A percentile compares a stretch with the other conserved stretches of the same genome.
These are phyloP conservation scores for Thamnaconus septentrionalis DNA, from an alignment of 2,113 vertebrate species.

Conservation along the genomic window DNA sequence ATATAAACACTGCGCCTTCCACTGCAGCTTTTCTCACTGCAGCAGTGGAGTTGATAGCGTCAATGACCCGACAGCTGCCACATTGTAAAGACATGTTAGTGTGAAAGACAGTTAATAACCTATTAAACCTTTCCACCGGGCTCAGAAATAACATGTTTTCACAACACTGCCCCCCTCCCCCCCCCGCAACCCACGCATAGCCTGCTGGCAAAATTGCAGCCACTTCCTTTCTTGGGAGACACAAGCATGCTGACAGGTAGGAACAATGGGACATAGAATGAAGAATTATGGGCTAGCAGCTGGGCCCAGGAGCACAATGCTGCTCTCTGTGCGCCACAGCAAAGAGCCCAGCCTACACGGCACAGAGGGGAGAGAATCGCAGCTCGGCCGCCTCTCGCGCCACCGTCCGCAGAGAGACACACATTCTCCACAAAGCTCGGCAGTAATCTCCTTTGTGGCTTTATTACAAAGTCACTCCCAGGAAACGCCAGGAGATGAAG, in stretches of 20 bases:
- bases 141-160: slow-evolving; percentile 66
- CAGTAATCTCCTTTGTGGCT: slow-evolving; percentile 65
- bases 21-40: not conserved
- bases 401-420: slow-evolving; percentile 47
- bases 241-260: slow-evolving; percentile 80
- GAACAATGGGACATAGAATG: slow-evolving; percentile 82
- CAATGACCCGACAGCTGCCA: slow-evolving; percentile 1
- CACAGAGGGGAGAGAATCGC: slow-evolving; percentile 44
- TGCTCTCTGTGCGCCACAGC: slow-evolving; percentile 73
- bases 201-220: slow-evolving; percentile 76
- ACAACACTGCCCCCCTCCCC: slow-evolving; percentile 35
- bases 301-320: slow-evolving; percentile 76
- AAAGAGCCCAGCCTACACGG: slow-evolving; percentile 59
- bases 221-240: slow-evolving; percentile 77
- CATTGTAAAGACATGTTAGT: slow-evolving; percentile 16
- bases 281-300: slow-evolving; percentile 83
- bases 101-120: slow-evolving; percentile 35
- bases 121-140: slow-evolving; percentile 58
- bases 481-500: slow-evolving; percentile 73
- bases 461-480: slow-evolving; percentile 71
- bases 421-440: slow-evolving; percentile 51
- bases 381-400: slow-evolving; percentile 43
- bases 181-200: slow-evolving; percentile 55
- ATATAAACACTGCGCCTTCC: too few species aligned
- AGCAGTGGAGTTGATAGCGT: slow-evolving; percentile 1